Conservation (phyloP, 2,797 vertebrate genomes). For the Poecilia wingei region DNA sequence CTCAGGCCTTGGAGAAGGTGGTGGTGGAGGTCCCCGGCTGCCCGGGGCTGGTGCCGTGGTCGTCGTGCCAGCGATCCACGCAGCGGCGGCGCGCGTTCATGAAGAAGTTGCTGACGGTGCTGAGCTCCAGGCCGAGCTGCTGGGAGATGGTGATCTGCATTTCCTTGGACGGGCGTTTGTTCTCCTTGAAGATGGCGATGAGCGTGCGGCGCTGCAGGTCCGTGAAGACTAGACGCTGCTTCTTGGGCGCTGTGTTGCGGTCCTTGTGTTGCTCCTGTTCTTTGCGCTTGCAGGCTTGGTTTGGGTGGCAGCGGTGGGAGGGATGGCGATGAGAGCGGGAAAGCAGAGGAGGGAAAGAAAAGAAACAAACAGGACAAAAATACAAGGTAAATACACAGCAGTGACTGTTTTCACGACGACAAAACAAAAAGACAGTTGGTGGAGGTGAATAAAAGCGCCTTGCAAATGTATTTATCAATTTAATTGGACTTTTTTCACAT, state of each 20-base stretch:
- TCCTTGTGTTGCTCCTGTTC: constrained; percentile 98
- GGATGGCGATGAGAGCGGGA: constrained; percentile 76
- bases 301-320: constrained; percentile 68
- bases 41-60: constrained; percentile 87
- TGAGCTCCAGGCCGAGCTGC: constrained; percentile 97
- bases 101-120: constrained; percentile 99
- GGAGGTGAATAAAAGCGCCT: constrained; percentile 40
- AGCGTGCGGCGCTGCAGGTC: constrained; percentile 98
- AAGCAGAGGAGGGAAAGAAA: constrained; percentile 49
- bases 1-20: constrained; percentile 97
- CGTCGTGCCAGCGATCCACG: constrained; percentile 96
- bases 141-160: constrained; percentile 99
- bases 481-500: background rate
- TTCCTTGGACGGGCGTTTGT: constrained; percentile 97
- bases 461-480: background rate
- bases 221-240: constrained; percentile 97
- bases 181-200: constrained; percentile 99
- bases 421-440: constrained; percentile 32
- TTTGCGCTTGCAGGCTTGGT: constrained; percentile 96
- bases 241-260: constrained; percentile 93
- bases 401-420: constrained; percentile 34
- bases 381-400: constrained; percentile 77
- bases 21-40: constrained; percentile 89
- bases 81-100: constrained; percentile 98
- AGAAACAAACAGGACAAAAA: constrained; percentile 50